These are phyloP conservation scores for Chloropsis hardwickii DNA, from an alignment of 2,113 vertebrate species.

Conservation along the genomic window DNA sequence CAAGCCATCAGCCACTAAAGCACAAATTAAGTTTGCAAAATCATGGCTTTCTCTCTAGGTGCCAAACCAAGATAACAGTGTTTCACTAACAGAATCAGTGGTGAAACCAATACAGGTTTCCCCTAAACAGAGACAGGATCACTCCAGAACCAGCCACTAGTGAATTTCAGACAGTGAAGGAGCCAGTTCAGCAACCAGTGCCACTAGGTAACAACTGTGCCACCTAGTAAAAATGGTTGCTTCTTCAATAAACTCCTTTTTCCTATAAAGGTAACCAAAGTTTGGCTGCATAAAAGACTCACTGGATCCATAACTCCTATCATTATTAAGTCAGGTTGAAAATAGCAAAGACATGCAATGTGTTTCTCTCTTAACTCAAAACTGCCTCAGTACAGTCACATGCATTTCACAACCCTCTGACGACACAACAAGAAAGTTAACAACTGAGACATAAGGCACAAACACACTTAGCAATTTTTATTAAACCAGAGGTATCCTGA, in stretches of 20 bases:
- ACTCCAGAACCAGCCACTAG: not conserved
- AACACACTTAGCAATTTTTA: not conserved
- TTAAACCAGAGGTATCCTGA: not conserved
- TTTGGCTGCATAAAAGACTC: not conserved
- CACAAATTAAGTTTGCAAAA: not conserved
- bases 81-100: not conserved
- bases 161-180: not conserved
- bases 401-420: not conserved
- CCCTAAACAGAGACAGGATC: not conserved
- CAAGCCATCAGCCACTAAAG: not conserved
- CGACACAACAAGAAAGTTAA: not conserved
- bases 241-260: not conserved
- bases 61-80: not conserved
- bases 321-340: not conserved
- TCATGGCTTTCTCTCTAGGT: not conserved
- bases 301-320: not conserved
- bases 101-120: not conserved
- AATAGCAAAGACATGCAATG: not conserved
- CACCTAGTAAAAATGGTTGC: not conserved
- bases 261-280: not conserved
- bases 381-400: not conserved
- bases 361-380: not conserved
- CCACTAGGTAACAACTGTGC: not conserved
- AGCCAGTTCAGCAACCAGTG: not conserved
- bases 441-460: not conserved